Evolutionary conservation across 2,888 invertebrate genomes (phyloP), one percentile per base, ranked within the genome.

Genomic region (Andricus quercusramuli): DNA sequence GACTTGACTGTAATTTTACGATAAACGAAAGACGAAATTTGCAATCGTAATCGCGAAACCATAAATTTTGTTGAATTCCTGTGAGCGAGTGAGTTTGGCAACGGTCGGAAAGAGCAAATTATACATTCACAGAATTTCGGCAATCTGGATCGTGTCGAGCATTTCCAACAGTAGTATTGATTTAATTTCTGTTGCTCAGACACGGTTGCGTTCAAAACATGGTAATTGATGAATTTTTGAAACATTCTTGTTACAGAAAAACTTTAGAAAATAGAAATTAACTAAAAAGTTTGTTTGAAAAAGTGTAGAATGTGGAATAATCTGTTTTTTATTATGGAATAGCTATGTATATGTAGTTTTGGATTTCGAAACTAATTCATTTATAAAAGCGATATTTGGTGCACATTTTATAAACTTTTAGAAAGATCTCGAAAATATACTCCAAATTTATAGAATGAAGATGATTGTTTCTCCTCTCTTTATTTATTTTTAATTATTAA

Each of bases 141-240:
- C 20, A 74, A 51, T 56, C n/a, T 74, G 11, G n/a, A n/a, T 32
- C 47, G n/a, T 74, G 17, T 56, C n/a, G 29, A 56, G 32, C 20
- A n/a, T 56, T 74, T 56, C 56, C 20, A 56, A 74, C 20, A 9
- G 8, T 13, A 32, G 51, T 51, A 56, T 56, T 37, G 74, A 74
- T 74, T 74, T 70, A 70, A 70, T 70, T 70, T 70, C n/a, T 29
- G 51, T 70, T 51, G 51, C 70, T 20, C 51, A 70, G 70, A 70
- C 29, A 70, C 51, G 32, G n/a, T 51, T 70, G n/a, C 29, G 32
- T 70, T 51, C 32, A 70, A 70, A 70, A 32, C 51, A 70, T 68
- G 8, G 20, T 17, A 20, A 68, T 44, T 68, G 9, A 44, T 22
- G 22, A 3, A 37, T 44, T 22, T 70, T 20, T 51, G 11, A 22